Base-by-base conservation (phyloP, 2,797 vertebrate species). In the Sphenopsis melanotis region DNA sequence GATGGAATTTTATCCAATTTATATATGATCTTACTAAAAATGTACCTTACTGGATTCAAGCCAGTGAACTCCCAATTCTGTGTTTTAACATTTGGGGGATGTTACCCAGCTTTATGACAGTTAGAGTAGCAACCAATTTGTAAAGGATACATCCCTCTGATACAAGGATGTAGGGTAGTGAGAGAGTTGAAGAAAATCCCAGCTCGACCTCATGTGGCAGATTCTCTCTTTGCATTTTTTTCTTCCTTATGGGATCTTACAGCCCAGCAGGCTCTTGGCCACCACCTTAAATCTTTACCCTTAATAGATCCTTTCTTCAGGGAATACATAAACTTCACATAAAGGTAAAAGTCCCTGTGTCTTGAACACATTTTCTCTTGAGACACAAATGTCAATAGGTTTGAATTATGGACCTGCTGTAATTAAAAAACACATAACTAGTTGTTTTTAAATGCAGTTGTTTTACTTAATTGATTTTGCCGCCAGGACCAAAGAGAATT, bases 381-480 rank as follows among this genome's bases (percentile, higher is more conserved):
- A 95, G 95, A 85, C 70, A 81, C 17, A 47, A 63, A 61, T 93
- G 94, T 97, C 91, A 49, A 90, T 97, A 94, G 75, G 72, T 96
- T 97, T 97, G 97, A 98, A 96, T 97, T 97, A 96, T 96, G 89
- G 94, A 87, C 86, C 11, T 29, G 76, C 83, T 96, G 96, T 98
- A 98, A 98, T 98, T 98, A 97, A 98, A 98, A 98, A 94, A 15
- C 93, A 97, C 84, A 63, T 94, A 97, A 95, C 92, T 96, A 97
- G 91, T 97, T 96, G 78, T 96, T 97, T 97, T 96, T 96, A 98
- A 98, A 97, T 96, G 95, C 89, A 95, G 91, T 97, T 98, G 96
- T 97, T 97, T 97, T 97, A 96, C 94, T 96, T 98, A 98, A 98
- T 98, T 98, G 98, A 97, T 98, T 98, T 97, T 97, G 94, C 96